Evolutionary conservation across 2,888 invertebrate genomes (phyloP).

Genomic region (Scaptomyza caliginosa): DNA sequence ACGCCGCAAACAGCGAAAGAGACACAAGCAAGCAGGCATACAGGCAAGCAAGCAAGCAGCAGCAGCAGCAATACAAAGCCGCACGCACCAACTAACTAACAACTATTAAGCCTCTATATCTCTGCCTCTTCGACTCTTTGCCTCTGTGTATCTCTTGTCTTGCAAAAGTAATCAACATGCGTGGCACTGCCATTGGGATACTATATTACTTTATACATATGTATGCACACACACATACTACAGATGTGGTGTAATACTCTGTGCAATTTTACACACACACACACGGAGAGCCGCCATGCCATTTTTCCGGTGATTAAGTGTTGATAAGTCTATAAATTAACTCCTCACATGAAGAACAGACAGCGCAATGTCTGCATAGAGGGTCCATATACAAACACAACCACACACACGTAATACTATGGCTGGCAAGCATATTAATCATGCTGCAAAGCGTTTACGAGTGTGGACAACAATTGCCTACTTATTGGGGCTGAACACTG

Average conservation of each 20-base stretch:
- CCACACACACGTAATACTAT: neutral
- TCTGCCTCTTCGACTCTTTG: slow-evolving; percentile 6
- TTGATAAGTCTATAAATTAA: slow-evolving; percentile 78
- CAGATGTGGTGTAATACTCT: slow-evolving; percentile 32
- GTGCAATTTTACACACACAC: slow-evolving; percentile 56
- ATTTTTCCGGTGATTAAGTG: slow-evolving; percentile 81
- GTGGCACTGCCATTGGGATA: slow-evolving; percentile 52
- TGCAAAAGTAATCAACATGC: slow-evolving; percentile 71
- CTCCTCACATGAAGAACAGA: slow-evolving; percentile 55
- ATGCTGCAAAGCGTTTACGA: slow-evolving; percentile 55
- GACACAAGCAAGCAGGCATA: slow-evolving; percentile 12
- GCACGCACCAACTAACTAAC: slow-evolving; percentile 79
- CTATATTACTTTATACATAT: slow-evolving; percentile 3
- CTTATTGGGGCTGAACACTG: slow-evolving; percentile 33
- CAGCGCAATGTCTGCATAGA: slow-evolving; percentile 44
- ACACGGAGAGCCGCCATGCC: slow-evolving; percentile 39
- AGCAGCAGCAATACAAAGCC: slow-evolving; percentile 4
- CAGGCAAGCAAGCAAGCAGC: neutral
- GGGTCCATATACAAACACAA: neutral
- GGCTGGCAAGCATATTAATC: slow-evolving; percentile 59
- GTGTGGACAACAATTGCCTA: slow-evolving; percentile 58
- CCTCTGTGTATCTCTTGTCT: slow-evolving; percentile 15
- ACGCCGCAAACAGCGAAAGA: slow-evolving; percentile 34
- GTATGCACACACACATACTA: neutral
- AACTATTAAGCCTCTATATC: slow-evolving; percentile 71